Base-by-base conservation (phyloP, 2,888 invertebrate genomes). In the Acanthopleura granulata region DNA sequence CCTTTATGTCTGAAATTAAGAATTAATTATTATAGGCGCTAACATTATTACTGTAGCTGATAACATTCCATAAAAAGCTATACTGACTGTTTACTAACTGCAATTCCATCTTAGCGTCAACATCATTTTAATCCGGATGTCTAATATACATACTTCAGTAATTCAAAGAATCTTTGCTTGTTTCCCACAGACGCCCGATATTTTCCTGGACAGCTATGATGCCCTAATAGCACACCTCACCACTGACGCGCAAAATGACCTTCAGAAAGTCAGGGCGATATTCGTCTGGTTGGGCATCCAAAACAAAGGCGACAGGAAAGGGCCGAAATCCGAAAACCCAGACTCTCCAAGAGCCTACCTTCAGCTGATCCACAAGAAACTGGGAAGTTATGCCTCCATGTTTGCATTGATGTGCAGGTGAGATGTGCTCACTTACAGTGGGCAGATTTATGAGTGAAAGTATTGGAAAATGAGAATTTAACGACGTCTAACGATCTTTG, bases 321-420 rank as follows among this genome's bases (percentile, higher is more conserved):
- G 80, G 50, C 80, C 77, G 50, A 72, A 75, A 1, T 76, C 79
- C 62, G 76, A 77, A 22, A 81, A 82, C 49, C 77, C 78, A 0
- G 75, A 77, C 27, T 80, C 82, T 0, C 84, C 84, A 0, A 69
- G 80, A 12, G 83, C 79, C 0, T 82, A 84, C 73, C 81, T 86
- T 80, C 81, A 82, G 75, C 76, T 79, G 40, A 83, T 86, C 16
- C 79, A 82, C 62, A 79, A 82, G 22, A 73, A 76, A 1, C 77
- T 78, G 18, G 82, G 84, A 12, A 82, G 83, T 0, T 84, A 82
- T 77, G 79, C 81, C 15, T 76, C 79, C 4, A 79, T 85, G 29
- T 79, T 84, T 22, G 79, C 84, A 4, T 72, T 80, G 12, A 76
- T 85, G 3, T 84, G 84, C 77, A 81, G 85, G 85, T 85, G 76